Conservation (phyloP, 2,113 vertebrate species). For the Elaphurus davidianus region DNA sequence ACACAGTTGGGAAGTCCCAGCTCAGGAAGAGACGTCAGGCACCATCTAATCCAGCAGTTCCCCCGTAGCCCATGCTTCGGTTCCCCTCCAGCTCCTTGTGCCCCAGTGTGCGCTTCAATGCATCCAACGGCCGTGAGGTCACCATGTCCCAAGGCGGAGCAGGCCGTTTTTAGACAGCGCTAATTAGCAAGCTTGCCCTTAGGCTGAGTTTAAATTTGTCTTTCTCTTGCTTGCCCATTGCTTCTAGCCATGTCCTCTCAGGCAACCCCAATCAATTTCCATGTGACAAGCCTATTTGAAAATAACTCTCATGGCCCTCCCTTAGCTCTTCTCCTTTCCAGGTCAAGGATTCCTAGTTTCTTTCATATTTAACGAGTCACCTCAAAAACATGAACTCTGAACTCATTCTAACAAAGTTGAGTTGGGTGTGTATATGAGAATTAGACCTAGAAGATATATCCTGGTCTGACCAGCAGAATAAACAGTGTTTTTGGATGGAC, state of each 20-base stretch:
- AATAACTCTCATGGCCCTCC: background rate
- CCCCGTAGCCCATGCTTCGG: background rate
- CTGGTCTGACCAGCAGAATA: background rate
- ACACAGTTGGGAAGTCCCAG: background rate
- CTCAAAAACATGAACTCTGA: background rate
- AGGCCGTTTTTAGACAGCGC: background rate
- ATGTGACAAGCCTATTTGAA: background rate
- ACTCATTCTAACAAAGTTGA: background rate
- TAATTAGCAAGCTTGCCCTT: conserved; percentile 5
- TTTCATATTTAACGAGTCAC: background rate
- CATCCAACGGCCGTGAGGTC: background rate
- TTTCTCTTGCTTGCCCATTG: background rate
- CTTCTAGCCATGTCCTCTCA: background rate
- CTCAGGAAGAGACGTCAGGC: background rate
- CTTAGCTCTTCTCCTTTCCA: background rate
- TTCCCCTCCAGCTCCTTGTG: background rate
- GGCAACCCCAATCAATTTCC: background rate
- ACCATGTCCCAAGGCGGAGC: background rate
- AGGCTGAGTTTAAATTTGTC: background rate
- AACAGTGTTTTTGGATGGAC: background rate
- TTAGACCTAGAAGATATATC: background rate
- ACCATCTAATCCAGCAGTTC: background rate
- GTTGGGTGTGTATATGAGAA: background rate
- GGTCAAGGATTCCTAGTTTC: background rate
- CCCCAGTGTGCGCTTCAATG: background rate